Percentiles rank a stretch among this genome's conserved stretches.
phyloP scores from a whole-genome alignment of 1,140 invertebrate genomes.

The Leptoteleia sp. region DNA sequence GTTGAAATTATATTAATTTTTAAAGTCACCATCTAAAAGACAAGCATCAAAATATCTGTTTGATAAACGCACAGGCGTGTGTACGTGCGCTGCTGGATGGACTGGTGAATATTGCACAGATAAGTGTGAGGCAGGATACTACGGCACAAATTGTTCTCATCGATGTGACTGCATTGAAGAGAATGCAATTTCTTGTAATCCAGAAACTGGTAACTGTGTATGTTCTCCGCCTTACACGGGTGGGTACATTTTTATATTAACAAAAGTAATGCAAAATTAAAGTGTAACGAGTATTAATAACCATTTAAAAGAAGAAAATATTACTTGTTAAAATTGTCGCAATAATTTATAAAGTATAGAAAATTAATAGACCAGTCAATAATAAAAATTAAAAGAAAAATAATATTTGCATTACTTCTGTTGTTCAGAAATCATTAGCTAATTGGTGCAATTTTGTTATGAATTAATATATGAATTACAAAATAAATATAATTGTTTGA shows the following conservation, averaged over 20 bases:
- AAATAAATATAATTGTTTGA: no score
- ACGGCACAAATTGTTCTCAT: constrained; percentile 87
- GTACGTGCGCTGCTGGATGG: constrained; percentile 93
- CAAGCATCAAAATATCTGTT: constrained; percentile 35
- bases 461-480: no score
- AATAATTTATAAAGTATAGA: no score
- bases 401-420: no score
- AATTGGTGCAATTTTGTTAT: no score
- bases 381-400: no score
- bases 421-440: no score
- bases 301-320: no score
- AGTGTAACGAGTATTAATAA: no score
- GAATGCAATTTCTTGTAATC: constrained; percentile 87
- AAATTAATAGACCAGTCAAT: no score
- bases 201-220: constrained; percentile 89
- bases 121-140: constrained; percentile 85
- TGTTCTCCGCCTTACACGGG: constrained; percentile 86
- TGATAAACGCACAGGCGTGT: constrained; percentile 84
- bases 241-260: constrained; percentile 71
- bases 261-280: constrained; percentile 22
- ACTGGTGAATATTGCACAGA: constrained; percentile 89
- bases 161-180: constrained; percentile 87
- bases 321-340: no score
- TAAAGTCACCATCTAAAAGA: not conserved
- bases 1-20: constrained; percentile 10